A percentile compares a stretch with the other conserved stretches of the same genome.
phyloP scores from a whole-genome alignment of 2,888 invertebrate species.

The Ptychoptera contaminata region DNA sequence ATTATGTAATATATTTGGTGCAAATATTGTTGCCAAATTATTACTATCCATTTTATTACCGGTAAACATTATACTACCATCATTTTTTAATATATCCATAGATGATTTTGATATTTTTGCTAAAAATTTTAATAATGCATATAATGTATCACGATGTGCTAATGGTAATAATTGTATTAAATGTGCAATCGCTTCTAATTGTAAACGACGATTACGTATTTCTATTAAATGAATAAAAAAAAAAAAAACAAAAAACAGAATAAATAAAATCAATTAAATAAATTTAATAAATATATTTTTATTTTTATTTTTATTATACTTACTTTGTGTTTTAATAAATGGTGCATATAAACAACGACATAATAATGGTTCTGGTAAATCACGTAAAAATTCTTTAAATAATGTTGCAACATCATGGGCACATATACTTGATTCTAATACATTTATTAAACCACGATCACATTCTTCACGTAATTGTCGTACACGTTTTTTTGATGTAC shows the following conservation, averaged over 20 bases:
- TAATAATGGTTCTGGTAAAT: constrained; percentile 81
- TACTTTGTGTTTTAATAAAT: constrained; percentile 84
- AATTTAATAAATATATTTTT: not conserved
- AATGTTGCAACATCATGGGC: constrained; percentile 89
- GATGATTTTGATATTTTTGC: constrained; percentile 34
- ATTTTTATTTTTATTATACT: constrained; percentile 23
- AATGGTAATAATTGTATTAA: constrained; percentile 73
- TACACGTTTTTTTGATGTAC: constrained; percentile 81
- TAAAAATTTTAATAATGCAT: constrained; percentile 61
- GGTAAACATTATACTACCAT: constrained; percentile 17
- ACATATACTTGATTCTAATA: constrained; percentile 63
- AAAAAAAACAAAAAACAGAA: constrained; percentile 2
- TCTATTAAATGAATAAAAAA: constrained; percentile 32
- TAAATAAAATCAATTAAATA: not conserved
- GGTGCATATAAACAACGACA: constrained; percentile 79
- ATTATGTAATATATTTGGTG: constrained; percentile 81
- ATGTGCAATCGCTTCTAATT: constrained; percentile 69
- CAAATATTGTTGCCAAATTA: constrained; percentile 85
- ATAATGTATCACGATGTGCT: constrained; percentile 76
- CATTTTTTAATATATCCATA: constrained; percentile 18
- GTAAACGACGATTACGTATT: constrained; percentile 66
- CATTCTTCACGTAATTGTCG: constrained; percentile 86
- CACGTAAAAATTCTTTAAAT: constrained; percentile 83
- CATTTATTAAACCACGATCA: constrained; percentile 60
- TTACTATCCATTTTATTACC: constrained; percentile 92